Percentiles rank a stretch among this genome's conserved stretches.
phyloP scores from a whole-genome alignment of 2,888 invertebrate species.

The Metellina segmentata region DNA sequence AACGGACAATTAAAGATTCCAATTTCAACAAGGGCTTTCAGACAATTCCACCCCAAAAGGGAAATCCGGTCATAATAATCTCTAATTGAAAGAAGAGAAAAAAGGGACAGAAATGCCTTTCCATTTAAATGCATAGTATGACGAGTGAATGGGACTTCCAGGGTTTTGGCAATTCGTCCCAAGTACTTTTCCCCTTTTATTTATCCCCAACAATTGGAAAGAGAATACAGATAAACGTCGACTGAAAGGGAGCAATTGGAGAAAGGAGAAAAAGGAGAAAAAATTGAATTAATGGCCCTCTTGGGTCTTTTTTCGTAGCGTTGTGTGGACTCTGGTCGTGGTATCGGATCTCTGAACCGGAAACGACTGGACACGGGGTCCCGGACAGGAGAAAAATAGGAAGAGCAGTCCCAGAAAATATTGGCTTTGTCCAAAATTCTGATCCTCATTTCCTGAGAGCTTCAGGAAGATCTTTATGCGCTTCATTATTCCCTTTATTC shows the following conservation, averaged over 20 bases:
- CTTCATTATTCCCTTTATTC: not conserved
- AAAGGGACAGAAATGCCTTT: not conserved
- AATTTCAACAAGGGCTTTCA: not conserved
- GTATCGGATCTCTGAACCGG: conserved; percentile 54
- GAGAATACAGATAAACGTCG: conserved; percentile 20
- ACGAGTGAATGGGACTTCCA: conserved; percentile 26
- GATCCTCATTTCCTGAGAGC: conserved; percentile 38
- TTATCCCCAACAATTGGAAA: conserved; percentile 52
- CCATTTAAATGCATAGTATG: conserved; percentile 16
- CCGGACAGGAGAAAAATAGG: conserved; percentile 25
- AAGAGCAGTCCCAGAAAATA: conserved; percentile 49
- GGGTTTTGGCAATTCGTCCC: conserved; percentile 32
- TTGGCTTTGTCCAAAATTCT: conserved; percentile 41
- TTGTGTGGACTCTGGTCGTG: conserved; percentile 40
- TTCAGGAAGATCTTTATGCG: not conserved
- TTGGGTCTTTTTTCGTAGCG: conserved; percentile 54
- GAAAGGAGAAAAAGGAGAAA: conserved; percentile 29
- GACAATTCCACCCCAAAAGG: not conserved
- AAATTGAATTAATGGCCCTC: conserved; percentile 66
- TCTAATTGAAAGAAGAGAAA: not conserved
- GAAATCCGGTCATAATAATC: not conserved
- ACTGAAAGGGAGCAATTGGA: conserved; percentile 21
- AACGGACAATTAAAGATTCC: not conserved
- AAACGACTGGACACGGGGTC: conserved; percentile 34
- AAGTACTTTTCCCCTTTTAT: conserved; percentile 36